Percentiles rank a stretch among this genome's conserved stretches.
Conservation (phyloP, 1,140 invertebrate genomes). For the Hyles euphorbiae region DNA sequence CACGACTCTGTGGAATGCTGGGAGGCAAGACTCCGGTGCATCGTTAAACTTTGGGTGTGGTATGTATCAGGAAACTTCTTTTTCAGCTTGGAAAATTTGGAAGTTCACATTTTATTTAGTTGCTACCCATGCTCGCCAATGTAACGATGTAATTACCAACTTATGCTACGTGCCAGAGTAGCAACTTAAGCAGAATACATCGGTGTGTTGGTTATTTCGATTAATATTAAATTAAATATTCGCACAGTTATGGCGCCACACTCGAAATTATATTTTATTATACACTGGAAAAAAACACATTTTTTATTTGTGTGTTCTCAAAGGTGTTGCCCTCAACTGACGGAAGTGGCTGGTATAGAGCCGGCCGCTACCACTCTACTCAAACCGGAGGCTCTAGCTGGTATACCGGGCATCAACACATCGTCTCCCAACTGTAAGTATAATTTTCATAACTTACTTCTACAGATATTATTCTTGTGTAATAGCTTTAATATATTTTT, state of each 20-base stretch:
- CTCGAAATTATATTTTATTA: too few species aligned
- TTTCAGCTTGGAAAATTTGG: background rate
- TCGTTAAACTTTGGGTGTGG: slow-evolving; percentile 80
- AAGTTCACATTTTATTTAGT: too few species aligned
- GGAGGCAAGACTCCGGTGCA: slow-evolving; percentile 93
- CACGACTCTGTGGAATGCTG: slow-evolving; percentile 92
- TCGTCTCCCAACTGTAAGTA: slow-evolving; percentile 64
- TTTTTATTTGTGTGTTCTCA: slow-evolving; percentile 7
- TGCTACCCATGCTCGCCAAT: too few species aligned
- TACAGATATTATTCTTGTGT: too few species aligned
- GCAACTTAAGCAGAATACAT: too few species aligned
- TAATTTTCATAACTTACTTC: background rate
- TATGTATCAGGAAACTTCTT: slow-evolving; percentile 26
- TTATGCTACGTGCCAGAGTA: too few species aligned
- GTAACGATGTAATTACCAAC: too few species aligned
- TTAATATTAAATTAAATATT: too few species aligned
- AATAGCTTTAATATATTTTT: too few species aligned
- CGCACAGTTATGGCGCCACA: too few species aligned
- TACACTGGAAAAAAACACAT: too few species aligned
- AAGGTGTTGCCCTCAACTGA: slow-evolving; percentile 72
- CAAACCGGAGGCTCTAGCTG: slow-evolving; percentile 50
- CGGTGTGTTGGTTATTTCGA: too few species aligned
- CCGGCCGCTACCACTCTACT: slow-evolving; percentile 55
- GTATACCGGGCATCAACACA: slow-evolving; percentile 58
- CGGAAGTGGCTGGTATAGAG: slow-evolving; percentile 63